Percentiles rank a stretch among this genome's conserved stretches.
Evolutionary conservation across 2,797 vertebrate species (phyloP).

Genomic region (Ctenopoma multispine): DNA sequence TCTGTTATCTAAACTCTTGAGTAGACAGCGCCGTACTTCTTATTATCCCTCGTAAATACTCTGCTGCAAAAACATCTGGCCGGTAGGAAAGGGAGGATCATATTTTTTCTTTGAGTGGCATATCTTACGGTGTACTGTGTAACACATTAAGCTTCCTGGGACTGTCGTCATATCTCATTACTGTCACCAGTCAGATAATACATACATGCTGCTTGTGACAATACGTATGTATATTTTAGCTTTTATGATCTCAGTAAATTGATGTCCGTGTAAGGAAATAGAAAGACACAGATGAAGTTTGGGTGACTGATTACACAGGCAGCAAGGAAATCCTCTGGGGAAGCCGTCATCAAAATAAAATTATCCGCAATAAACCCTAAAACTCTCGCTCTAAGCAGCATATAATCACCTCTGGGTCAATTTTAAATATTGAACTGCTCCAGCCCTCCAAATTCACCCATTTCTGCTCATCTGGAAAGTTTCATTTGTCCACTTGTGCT

Average conservation of each 20-base stretch:
- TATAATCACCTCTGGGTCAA: constrained; percentile 29
- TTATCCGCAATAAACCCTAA: constrained; percentile 17
- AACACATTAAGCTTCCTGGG: constrained; percentile 57
- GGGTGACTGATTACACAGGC: background rate
- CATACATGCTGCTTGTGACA: constrained; percentile 17
- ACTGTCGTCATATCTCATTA: constrained; percentile 36
- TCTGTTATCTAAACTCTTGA: constrained; percentile 59
- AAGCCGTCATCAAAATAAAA: constrained; percentile 34
- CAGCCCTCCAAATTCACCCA: constrained; percentile 6
- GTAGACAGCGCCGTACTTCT: constrained; percentile 46
- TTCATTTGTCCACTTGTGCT: background rate
- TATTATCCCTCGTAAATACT: constrained; percentile 63
- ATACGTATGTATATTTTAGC: background rate
- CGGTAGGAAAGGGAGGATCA: constrained; percentile 49
- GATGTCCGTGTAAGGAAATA: constrained; percentile 7
- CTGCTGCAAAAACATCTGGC: constrained; percentile 70
- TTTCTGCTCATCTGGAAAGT: constrained; percentile 22
- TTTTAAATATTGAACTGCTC: constrained; percentile 21
- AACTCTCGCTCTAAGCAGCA: constrained; percentile 13
- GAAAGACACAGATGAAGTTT: constrained; percentile 1
- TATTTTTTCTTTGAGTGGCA: constrained; percentile 63
- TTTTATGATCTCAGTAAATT: constrained; percentile 36
- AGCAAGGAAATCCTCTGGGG: background rate
- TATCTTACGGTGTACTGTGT: constrained; percentile 62
- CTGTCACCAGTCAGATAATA: constrained; percentile 31